phyloP scores from a whole-genome alignment of 2,888 invertebrate genomes.

The Villa cingulata region DNA sequence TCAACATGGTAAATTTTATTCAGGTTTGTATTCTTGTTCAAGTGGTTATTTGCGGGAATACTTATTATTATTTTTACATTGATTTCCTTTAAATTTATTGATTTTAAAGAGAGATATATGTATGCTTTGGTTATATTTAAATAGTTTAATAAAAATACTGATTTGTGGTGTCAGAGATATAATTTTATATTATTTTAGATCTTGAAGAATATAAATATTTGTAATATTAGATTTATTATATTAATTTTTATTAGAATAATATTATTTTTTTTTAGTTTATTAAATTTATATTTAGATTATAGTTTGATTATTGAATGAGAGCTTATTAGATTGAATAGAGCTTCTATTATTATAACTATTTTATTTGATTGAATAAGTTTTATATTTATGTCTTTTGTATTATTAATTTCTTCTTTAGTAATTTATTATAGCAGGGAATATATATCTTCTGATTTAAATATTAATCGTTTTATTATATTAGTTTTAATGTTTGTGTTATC shows the following conservation, averaged over 20 bases:
- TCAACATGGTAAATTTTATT: slow-evolving; percentile 46
- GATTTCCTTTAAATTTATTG: slow-evolving; percentile 48
- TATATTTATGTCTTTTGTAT: slow-evolving; percentile 49
- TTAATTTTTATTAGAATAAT: slow-evolving; percentile 37
- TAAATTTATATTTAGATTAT: slow-evolving; percentile 39
- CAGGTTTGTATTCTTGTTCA: slow-evolving; percentile 39
- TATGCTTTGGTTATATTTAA: slow-evolving; percentile 43
- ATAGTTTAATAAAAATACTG: slow-evolving; percentile 56
- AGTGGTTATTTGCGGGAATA: slow-evolving; percentile 41
- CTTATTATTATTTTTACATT: slow-evolving; percentile 48
- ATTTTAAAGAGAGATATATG: slow-evolving; percentile 42
- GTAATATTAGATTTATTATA: slow-evolving; percentile 40
- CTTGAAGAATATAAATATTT: slow-evolving; percentile 39
- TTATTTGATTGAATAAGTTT: slow-evolving; percentile 51
- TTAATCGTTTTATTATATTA: slow-evolving; percentile 50
- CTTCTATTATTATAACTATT: slow-evolving; percentile 39
- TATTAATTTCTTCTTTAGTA: slow-evolving; percentile 51
- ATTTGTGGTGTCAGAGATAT: slow-evolving; percentile 52
- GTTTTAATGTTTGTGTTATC: slow-evolving; percentile 52
- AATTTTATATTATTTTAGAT: slow-evolving; percentile 39
- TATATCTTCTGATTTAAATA: slow-evolving; percentile 44
- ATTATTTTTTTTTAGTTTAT: slow-evolving; percentile 30
- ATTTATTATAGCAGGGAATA: slow-evolving; percentile 50
- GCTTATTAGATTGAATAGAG: slow-evolving; percentile 40
- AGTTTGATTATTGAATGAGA: slow-evolving; percentile 43